Base-by-base conservation (phyloP, 2,888 invertebrate genomes). In the Aphidius colemani region DNA sequence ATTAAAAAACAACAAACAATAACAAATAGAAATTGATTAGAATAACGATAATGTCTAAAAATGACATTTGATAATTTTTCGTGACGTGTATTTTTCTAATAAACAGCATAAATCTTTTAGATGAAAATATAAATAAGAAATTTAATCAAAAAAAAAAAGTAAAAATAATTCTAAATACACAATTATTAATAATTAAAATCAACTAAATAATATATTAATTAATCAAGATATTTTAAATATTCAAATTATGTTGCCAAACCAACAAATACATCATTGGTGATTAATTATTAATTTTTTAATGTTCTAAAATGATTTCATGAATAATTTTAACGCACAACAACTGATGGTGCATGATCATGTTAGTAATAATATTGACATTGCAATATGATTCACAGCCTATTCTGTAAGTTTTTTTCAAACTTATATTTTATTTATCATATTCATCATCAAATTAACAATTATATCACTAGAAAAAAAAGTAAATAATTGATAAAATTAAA, bases 21-120 rank as follows among this genome's bases (percentile, higher is more conserved):
- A 30, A 30, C 5, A 30, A 30, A 30, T 30, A 30, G 30, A 30
- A 30, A 30, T 30, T 30, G 5, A 30, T 30, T 30, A 30, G 5
- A 30, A 30, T 30, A 30, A 30, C 30, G 5, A 18, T 18, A 18
- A 30, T 30, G 30, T 69, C 70, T 68, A 76, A 66, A 69, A 79
- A 75, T 76, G 73, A 74, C 75, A 78, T 79, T 79, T 74, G 5
- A 30, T 30, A 78, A 78, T 78, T 79, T 75, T 74, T 76, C 73
- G 76, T 79, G 77, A 80, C 77, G 74, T 75, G 71, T 78, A 78
- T 79, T 79, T 80, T 79, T 77, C 78, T 75, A 78, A 74, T 70
- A 71, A 69, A 66, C 75, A 77, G 75, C 75, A 76, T 78, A 78
- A 78, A 78, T 78, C 18, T 44, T 75, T 77, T 78, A 76, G 73